Conservation (phyloP, 2,113 vertebrate genomes). For the Siniperca chuatsi region DNA sequence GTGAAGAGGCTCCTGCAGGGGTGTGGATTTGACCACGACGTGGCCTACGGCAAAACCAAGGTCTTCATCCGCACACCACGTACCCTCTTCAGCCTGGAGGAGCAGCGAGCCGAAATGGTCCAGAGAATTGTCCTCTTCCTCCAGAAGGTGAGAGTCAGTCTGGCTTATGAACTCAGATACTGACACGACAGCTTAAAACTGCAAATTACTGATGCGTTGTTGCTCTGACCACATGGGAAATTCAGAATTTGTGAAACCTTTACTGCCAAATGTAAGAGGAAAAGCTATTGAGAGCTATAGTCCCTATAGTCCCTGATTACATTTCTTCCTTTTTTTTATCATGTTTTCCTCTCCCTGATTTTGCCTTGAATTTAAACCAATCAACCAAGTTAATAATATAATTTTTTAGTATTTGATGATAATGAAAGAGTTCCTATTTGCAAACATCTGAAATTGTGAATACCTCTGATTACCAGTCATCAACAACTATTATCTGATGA, state of each 20-base stretch:
- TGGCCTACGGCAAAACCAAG: conserved; percentile 96
- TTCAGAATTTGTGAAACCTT: background rate
- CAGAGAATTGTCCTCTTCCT: conserved; percentile 95
- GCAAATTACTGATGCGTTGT: background rate
- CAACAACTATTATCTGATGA: conserved; percentile 33
- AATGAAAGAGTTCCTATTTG: conserved; percentile 2
- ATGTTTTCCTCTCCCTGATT: background rate
- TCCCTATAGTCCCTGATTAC: background rate
- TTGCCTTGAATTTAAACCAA: background rate
- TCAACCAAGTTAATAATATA: background rate
- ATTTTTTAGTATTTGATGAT: conserved; percentile 4
- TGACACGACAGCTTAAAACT: background rate
- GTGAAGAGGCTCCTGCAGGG: conserved; percentile 91
- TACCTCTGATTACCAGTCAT: conserved; percentile 12
- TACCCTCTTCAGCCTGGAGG: conserved; percentile 95
- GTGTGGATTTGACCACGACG: conserved; percentile 93
- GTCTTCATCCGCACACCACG: conserved; percentile 96
- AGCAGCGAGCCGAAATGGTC: conserved; percentile 93
- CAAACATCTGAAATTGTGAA: conserved; percentile 28
- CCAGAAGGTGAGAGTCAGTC: conserved; percentile 90
- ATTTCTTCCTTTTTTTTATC: background rate
- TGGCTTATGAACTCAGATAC: background rate
- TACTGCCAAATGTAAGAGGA: background rate
- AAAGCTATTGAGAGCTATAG: background rate
- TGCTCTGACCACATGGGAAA: background rate